phyloP scores from a whole-genome alignment of 2,888 invertebrate species.

The Hymenopus coronatus region DNA sequence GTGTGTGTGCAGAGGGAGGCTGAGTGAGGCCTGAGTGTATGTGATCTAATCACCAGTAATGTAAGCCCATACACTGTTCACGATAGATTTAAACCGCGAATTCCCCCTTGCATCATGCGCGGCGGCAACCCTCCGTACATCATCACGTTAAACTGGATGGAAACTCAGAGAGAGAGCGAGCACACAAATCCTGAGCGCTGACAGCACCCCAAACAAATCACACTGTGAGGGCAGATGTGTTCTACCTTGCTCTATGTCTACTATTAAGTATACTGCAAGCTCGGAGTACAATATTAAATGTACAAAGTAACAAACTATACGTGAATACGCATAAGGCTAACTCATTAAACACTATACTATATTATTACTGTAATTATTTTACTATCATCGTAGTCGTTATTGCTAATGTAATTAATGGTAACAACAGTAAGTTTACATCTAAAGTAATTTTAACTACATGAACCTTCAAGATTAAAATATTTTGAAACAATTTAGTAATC shows the following conservation, averaged over 20 bases:
- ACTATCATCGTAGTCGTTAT: too few relatives aligned
- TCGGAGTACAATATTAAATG: background rate
- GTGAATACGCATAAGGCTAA: too few relatives aligned
- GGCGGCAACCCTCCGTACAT: background rate
- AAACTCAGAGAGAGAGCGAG: background rate
- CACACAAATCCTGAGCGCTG: background rate
- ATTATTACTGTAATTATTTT: too few relatives aligned
- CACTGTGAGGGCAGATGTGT: background rate
- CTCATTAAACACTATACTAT: too few relatives aligned
- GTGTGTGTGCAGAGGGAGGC: background rate
- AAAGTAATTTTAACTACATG: too few relatives aligned
- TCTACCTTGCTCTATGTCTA: background rate
- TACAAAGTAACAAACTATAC: background rate
- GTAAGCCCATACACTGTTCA: conserved; percentile 17
- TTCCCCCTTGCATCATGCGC: background rate
- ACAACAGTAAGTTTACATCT: too few relatives aligned
- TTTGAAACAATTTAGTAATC: too few relatives aligned
- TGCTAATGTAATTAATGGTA: too few relatives aligned
- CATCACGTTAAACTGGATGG: background rate
- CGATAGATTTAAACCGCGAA: conserved; percentile 15
- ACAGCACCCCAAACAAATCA: background rate
- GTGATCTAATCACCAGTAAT: conserved; percentile 24
- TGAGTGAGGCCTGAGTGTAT: conserved; percentile 19
- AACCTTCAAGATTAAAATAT: too few relatives aligned
- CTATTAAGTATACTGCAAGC: background rate